These are phyloP conservation scores for Meiosimyza platycephala DNA, from an alignment of 2,888 invertebrate genomes.

Conservation along the genomic window DNA sequence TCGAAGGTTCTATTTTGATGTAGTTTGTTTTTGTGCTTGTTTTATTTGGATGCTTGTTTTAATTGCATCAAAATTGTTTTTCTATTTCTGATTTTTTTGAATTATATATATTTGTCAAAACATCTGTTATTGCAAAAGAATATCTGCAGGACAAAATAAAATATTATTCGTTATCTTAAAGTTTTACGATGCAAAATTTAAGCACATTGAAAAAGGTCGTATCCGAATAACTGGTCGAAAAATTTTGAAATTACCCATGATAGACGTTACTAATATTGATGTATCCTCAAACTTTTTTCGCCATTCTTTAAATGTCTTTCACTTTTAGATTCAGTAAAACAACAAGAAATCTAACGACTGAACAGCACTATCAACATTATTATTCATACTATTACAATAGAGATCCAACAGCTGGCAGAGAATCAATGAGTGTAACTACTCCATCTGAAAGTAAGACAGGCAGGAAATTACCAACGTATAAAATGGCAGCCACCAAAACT, in stretches of 20 bases:
- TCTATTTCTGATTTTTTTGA: not conserved
- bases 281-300: too few relatives aligned
- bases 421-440: not conserved
- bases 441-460: conserved; percentile 21
- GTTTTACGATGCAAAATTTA: too few relatives aligned
- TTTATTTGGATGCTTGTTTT: not conserved
- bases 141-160: not conserved
- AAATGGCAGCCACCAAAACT: conserved; percentile 27
- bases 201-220: not conserved
- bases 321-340: conserved; percentile 44
- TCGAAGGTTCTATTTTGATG: too few relatives aligned
- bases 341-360: conserved; percentile 41
- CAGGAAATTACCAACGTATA: conserved; percentile 29
- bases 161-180: too few relatives aligned
- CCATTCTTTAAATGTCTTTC: too few relatives aligned
- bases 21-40: not conserved
- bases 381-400: conserved; percentile 59
- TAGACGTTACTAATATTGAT: too few relatives aligned
- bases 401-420: conserved; percentile 33
- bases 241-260: too few relatives aligned
- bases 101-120: not conserved
- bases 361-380: conserved; percentile 58
- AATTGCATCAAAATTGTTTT: not conserved
- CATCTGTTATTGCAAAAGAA: not conserved
- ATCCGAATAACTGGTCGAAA: too few relatives aligned